Conservation (phyloP, 2,113 vertebrate genomes). For the Potamarius usumacintae region DNA sequence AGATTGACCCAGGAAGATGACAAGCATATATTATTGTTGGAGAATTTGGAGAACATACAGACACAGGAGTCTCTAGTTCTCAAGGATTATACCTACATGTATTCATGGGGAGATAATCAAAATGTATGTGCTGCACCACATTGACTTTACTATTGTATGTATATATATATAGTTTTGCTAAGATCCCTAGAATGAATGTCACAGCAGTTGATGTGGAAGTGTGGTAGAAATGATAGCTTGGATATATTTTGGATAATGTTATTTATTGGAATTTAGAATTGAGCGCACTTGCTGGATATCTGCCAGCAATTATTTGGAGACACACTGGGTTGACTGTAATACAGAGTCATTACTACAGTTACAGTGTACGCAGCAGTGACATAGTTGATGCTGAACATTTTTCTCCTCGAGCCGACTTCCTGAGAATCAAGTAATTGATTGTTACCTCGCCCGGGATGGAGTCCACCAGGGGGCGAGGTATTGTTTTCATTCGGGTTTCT, state of each 20-base stretch:
- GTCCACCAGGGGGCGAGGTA: too few relatives aligned
- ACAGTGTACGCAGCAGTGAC: background rate
- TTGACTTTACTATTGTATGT: background rate
- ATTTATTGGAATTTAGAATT: background rate
- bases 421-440: background rate
- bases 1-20: conserved; percentile 16
- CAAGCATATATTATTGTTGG: conserved; percentile 2
- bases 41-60: background rate
- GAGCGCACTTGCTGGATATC: background rate
- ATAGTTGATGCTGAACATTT: background rate
- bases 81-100: conserved; percentile 10
- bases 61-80: background rate
- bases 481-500: too few relatives aligned
- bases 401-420: background rate
- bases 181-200: background rate
- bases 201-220: background rate
- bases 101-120: background rate
- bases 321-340: background rate
- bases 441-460: background rate
- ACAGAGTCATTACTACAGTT: background rate
- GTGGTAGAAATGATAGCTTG: background rate
- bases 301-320: background rate
- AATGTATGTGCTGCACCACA: background rate
- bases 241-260: background rate
- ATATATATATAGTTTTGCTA: background rate